Evolutionary conservation across 2,888 invertebrate species (phyloP), one percentile per base, ranked within the genome.

Genomic region (Yponomeuta sedellus): DNA sequence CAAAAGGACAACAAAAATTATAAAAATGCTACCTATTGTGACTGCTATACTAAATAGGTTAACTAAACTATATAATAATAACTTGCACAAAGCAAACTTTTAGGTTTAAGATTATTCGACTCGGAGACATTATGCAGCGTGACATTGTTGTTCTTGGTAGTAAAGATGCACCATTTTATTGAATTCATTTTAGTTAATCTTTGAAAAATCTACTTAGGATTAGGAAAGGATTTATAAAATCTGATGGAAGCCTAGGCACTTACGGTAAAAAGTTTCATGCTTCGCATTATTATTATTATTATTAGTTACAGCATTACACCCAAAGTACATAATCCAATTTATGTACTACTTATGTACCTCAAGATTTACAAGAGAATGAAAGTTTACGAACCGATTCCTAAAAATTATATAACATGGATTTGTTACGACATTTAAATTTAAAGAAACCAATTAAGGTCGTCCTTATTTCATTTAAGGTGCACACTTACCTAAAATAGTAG

Each of bases 181-280:
- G 44, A 52, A 52, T 16, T 52, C n/a, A 52, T 52, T 52, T 16
- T 3, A 16, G 44, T 52, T 16, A 12, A 52, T 6, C 16, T 52
- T 52, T 52, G 44, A 52, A 52, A 52, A 52, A 52, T 52, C 44
- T 52, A 52, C 44, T 52, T 52, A 52, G 44, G 44, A 16, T 16
- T 52, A 52, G 44, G 44, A 52, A 52, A 52, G 44, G 12, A 52
- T 52, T 52, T 52, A 16, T 52, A 52, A 16, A 52, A 16, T 52
- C 44, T 10, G 71, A 78, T 71, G 19, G 10, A 82, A 85, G 80
- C 82, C 84, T 83, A 88, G 88, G 88, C 87, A 88, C 87, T 85
- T 85, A 81, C 79, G 86, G 86, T 80, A 80, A 82, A 83, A 76
- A 77, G 77, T 12, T 59, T 58, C 20, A 58, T 59, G 59, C 59